Base-by-base conservation (phyloP, 2,888 invertebrate species). In the Erebia epiphron region DNA sequence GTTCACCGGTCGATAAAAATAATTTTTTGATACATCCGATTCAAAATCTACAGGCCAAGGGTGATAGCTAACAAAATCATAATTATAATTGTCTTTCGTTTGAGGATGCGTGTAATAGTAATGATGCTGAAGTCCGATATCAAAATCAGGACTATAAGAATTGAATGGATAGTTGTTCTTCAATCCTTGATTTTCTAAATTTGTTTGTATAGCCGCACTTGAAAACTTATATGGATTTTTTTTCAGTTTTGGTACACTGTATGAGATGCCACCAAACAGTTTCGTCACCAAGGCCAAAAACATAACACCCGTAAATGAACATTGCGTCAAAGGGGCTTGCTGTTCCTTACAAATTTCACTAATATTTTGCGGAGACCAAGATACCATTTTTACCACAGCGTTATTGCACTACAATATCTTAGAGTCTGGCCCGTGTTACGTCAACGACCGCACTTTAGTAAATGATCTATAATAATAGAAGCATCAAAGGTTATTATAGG, bases 311-410 rank as follows among this genome's bases (percentile, higher is more conserved):
- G 94, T 88, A 18, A 94, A 91, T 2, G 94, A 93, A 77, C 96
- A 96, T 72, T 94, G 94, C 0, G 95, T 95, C 10, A 91, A 72
- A 0, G 94, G 89, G 2, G 92, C 94, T 1, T 91, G 88, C 69
- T 94, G 86, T 9, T 94, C 92, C 0, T 89, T 81, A 79, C 96
- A 96, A 18, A 94, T 86, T 52, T 89, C 80, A 13, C 92, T 82
- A 62, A 96, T 87, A 79, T 95, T 92, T 1, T 94, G 94, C 8
- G 95, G 95, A 61, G 89, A 80, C 95, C 95, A 96, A 35, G 72
- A 70, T 14, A 74, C 69, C 80, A 80, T 80, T 58, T 71, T 66
- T 41, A 4, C 5, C 56, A 57, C 21, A 35, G 14, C 54, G 54
- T 54, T 2, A 54, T 1, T 57, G 14, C 13, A 57, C 26, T 57